Base-by-base conservation (phyloP, 2,888 invertebrate species). In the Tenthredo scrophulariae region DNA sequence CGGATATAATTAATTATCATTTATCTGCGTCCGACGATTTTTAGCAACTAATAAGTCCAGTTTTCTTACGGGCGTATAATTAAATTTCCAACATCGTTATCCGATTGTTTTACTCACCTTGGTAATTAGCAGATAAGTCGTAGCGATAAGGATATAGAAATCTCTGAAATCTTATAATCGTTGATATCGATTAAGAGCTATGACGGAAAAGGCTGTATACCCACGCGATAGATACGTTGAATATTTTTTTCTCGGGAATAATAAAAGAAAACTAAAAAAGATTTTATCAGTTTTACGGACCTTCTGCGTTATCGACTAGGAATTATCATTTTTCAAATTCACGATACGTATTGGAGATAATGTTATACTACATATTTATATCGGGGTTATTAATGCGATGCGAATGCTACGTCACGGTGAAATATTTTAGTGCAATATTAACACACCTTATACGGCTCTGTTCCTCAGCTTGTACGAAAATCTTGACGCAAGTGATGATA, bases 121-220 rank as follows among this genome's bases (percentile, higher is more conserved):
- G 26, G 62, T 80, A 80, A 80, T 77, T 33, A 77, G 46, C 29
- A 80, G 37, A 62, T 80, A 54, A 77, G 77, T 54, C 50, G 46
- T 50, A 18, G 22, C 7, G 50, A 62, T 80, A 15, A 80, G 2
- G 22, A 18, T 9, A 18, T 62, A 22, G 58, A 79, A 79, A 79
- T 80, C 33, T 80, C 58, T 80, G 58, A 33, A 54, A 79, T 79
- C 58, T 79, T 58, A 70, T 37, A n/a, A 80, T 62, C 6, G 40
- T 80, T 40, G n/a, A 22, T 62, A 80, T 80, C 22, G 62, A 80
- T 80, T 37, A 80, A 37, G 1, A 26, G 22, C 15, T 58, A 4
- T 33, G 77, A n/a, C 58, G 15, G 40, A 37, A n/a, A 15, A n/a
- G 15, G 67, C 18, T 29, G 15, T 33, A 15, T 33, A 33, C 5